These are phyloP conservation scores for Agapornis roseicollis DNA, from an alignment of 2,113 vertebrate species.

Conservation along the genomic window DNA sequence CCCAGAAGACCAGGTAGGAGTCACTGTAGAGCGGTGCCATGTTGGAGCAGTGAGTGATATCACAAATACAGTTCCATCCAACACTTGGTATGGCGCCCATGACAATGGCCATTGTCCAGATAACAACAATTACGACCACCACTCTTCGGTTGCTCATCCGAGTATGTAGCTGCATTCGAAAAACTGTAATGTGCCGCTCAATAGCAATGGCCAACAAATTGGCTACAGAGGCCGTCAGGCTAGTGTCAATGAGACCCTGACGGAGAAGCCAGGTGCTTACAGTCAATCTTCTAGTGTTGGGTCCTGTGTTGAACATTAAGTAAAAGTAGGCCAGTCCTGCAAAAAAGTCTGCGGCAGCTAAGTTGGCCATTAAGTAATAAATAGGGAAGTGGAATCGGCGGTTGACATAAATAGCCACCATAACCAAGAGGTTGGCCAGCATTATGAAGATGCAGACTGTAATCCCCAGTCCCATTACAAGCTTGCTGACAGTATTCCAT, in stretches of 20 bases:
- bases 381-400: conserved; percentile 98
- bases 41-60: conserved; percentile 89
- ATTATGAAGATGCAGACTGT: conserved; percentile 99
- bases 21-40: conserved; percentile 99
- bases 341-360: conserved; percentile 98
- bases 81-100: conserved; percentile 97
- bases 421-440: conserved; percentile 97
- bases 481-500: conserved; percentile 94
- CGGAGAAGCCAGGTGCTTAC: conserved; percentile 97
- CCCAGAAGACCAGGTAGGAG: conserved; percentile 98
- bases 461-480: conserved; percentile 98
- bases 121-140: conserved; percentile 96
- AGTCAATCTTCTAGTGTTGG: conserved; percentile 92
- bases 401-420: conserved; percentile 98
- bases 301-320: conserved; percentile 99
- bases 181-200: conserved; percentile 97
- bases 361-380: conserved; percentile 99
- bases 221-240: conserved; percentile 94
- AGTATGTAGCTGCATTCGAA: conserved; percentile 98
- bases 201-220: conserved; percentile 97
- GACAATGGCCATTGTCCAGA: conserved; percentile 98
- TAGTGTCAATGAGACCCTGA: conserved; percentile 97
- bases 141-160: conserved; percentile 97
- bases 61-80: conserved; percentile 99
- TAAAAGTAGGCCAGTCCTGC: conserved; percentile 99